Base-by-base conservation (phyloP, 2,888 invertebrate species). In the Myathropa florea region DNA sequence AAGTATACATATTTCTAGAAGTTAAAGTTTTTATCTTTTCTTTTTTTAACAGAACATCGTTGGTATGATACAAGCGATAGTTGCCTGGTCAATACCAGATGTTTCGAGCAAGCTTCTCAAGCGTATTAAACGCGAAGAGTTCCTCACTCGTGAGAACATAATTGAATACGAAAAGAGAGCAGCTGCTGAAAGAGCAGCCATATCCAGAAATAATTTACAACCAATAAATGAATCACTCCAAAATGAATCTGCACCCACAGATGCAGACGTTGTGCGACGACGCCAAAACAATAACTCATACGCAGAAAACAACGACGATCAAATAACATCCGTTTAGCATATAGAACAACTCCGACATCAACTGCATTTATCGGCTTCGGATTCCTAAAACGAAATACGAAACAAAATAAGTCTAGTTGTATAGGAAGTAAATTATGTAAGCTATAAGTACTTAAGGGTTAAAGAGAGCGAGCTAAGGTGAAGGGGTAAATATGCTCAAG, bases 1-100 rank as follows among this genome's bases (percentile, higher is more conserved):
- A n/a, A n/a, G n/a, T n/a, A n/a, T n/a, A n/a, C n/a, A n/a, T n/a
- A n/a, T n/a, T n/a, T n/a, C n/a, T n/a, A n/a, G n/a, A n/a, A n/a
- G n/a, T n/a, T n/a, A n/a, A n/a, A n/a, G n/a, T n/a, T n/a, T n/a
- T n/a, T n/a, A n/a, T n/a, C n/a, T 57, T 24, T 10, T 57, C 21
- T 55, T 23, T 65, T 65, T 90, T 63, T 90, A 92, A n/a, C 91
- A 97, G 95, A 97, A 97, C 92, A 92, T 96, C 14, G 96, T 97
- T 36, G 94, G 95, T 57, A 93, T 96, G 78, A 93, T 96, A 67
- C 96, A 96, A 88, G 95, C 95, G 89, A 92, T 95, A 9, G 94
- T 97, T 3, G 95, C 96, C 76, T 97, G 96, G 95, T 92, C 95
- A 23, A 96, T 97, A 88, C 96, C 97, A 0, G 97, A 97, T 90